Evolutionary conservation across 2,888 invertebrate species (phyloP).

Genomic region (Dolichomitus sp.): DNA sequence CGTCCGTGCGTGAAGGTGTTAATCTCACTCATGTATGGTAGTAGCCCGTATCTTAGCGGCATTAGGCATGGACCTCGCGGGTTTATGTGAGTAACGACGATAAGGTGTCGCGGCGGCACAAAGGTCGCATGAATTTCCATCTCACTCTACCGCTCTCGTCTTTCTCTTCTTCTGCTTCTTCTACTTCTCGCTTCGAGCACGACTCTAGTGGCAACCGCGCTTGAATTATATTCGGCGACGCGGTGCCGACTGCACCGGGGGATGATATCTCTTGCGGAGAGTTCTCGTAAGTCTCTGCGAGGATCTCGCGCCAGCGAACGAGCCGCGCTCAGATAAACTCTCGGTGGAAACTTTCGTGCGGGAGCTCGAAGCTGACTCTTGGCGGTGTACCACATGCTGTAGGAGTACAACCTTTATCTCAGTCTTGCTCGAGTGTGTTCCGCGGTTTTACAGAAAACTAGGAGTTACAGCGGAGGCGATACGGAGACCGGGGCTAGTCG

Average conservation of each 20-base stretch:
- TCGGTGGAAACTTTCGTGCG: constrained; percentile 41
- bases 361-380: constrained; percentile 41
- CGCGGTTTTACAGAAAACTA: constrained; percentile 48
- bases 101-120: constrained; percentile 63
- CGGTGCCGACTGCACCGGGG: constrained; percentile 27
- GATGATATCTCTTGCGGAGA: constrained; percentile 50
- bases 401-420: constrained; percentile 43
- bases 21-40: constrained; percentile 67
- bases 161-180: background rate
- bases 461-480: constrained; percentile 33
- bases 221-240: constrained; percentile 58
- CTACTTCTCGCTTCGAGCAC: background rate
- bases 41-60: constrained; percentile 66
- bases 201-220: constrained; percentile 37
- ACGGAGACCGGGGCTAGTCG: background rate
- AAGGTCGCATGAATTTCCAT: constrained; percentile 61
- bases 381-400: constrained; percentile 39
- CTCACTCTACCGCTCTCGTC: constrained; percentile 22
- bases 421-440: constrained; percentile 30
- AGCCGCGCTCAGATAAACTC: constrained; percentile 50
- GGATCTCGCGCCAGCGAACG: constrained; percentile 45
- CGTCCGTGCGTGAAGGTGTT: constrained; percentile 72
- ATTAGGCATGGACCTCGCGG: constrained; percentile 65
- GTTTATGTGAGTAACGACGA: constrained; percentile 65
- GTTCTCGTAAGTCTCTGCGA: constrained; percentile 55